Conservation (phyloP, 2,888 invertebrate species). For the Anoplius nigerrimus region DNA sequence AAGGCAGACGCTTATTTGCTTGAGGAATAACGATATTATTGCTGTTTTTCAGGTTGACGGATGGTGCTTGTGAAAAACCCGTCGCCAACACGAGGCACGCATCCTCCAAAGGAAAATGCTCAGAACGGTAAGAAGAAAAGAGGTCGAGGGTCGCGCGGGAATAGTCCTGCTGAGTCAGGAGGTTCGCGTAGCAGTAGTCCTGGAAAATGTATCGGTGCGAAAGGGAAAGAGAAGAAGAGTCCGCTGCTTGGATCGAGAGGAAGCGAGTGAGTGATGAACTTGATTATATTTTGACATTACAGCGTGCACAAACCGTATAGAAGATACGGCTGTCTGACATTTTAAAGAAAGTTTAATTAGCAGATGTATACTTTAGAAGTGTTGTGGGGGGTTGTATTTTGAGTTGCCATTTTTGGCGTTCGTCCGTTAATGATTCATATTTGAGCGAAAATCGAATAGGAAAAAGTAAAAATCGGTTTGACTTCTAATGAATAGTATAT, state of each 20-base stretch:
- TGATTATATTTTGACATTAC: too few species aligned
- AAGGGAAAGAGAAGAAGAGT: constrained; percentile 53
- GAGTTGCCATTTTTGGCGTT: too few species aligned
- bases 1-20: constrained; percentile 37
- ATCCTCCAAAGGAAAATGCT: constrained; percentile 55
- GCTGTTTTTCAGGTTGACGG: constrained; percentile 51
- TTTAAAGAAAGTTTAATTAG: too few species aligned
- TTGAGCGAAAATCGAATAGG: too few species aligned
- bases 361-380: too few species aligned
- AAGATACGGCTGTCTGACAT: too few species aligned
- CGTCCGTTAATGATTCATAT: too few species aligned
- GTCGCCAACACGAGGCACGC: constrained; percentile 63
- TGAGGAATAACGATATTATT: background rate
- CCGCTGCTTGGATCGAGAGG: constrained; percentile 69
- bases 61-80: constrained; percentile 69
- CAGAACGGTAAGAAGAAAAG: constrained; percentile 43
- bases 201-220: constrained; percentile 52
- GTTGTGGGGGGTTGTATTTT: too few species aligned
- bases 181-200: constrained; percentile 73
- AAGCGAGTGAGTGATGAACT: constrained; percentile 75
- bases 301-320: too few species aligned
- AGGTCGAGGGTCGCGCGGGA: constrained; percentile 58
- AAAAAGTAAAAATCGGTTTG: too few species aligned
- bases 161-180: constrained; percentile 60
- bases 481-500: too few species aligned